Conservation (phyloP, 1,140 invertebrate species). For the Glossosoma conforme region DNA sequence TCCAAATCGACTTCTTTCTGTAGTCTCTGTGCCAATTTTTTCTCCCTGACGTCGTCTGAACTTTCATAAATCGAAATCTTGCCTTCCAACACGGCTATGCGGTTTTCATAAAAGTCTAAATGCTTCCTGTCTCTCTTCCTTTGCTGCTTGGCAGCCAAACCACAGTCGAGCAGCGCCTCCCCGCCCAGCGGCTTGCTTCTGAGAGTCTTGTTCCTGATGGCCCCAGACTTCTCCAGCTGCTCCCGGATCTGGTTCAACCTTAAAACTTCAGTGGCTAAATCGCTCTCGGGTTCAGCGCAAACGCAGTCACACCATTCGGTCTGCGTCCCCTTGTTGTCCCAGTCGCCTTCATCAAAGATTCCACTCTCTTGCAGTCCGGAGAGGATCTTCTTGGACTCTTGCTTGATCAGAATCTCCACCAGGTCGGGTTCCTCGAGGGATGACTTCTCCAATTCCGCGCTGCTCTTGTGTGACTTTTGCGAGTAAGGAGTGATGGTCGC, state of each 20-base stretch:
- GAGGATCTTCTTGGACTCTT: constrained; percentile 24
- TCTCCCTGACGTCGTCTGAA: constrained; percentile 52
- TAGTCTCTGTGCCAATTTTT: constrained; percentile 53
- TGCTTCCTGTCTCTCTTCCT: constrained; percentile 37
- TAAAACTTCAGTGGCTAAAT: constrained; percentile 52
- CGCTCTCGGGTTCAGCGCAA: constrained; percentile 38
- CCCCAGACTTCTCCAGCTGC: constrained; percentile 49
- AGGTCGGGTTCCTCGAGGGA: constrained; percentile 8
- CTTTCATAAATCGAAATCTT: constrained; percentile 57
- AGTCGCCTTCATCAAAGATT: constrained; percentile 56
- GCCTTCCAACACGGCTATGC: constrained; percentile 53
- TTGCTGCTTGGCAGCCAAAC: constrained; percentile 16
- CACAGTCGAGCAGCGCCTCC: constrained; percentile 12
- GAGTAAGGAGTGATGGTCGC: constrained; percentile 50
- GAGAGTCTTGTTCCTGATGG: constrained; percentile 47
- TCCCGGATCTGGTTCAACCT: constrained; percentile 53
- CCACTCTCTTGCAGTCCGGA: constrained; percentile 57
- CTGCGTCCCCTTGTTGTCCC: constrained; percentile 49
- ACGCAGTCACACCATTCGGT: constrained; percentile 49
- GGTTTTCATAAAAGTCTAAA: constrained; percentile 55
- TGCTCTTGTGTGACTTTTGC: constrained; percentile 40
- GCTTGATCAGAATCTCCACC: constrained; percentile 13
- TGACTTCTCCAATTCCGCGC: constrained; percentile 24
- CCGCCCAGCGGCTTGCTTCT: constrained; percentile 31
- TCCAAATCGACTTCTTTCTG: constrained; percentile 54